Evolutionary conservation across 2,113 vertebrate genomes (phyloP).

Genomic region (Scolopax mira): DNA sequence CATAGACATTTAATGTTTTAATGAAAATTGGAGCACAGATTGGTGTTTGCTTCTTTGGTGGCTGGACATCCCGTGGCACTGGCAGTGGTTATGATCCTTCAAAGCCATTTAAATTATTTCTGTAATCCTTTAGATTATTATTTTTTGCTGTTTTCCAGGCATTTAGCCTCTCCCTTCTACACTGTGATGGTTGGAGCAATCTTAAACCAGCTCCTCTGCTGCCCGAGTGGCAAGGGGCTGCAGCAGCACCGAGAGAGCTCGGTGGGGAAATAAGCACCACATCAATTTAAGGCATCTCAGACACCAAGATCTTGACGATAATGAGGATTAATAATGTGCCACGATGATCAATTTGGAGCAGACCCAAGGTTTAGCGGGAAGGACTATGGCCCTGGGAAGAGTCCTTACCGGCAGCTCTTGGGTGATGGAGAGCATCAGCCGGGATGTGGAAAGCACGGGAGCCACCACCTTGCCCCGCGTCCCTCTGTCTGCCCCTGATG

Average conservation of each 20-base stretch:
- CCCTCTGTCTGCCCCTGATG: not conserved
- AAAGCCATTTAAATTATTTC: not conserved
- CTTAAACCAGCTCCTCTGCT: not conserved
- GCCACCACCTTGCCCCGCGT: not conserved
- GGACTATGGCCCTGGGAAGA: not conserved
- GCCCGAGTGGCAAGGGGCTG: not conserved
- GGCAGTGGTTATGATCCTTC: not conserved
- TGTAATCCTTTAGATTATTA: not conserved
- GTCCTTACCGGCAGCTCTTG: not conserved
- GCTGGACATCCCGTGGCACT: not conserved
- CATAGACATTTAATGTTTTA: not conserved
- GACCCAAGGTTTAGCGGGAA: not conserved
- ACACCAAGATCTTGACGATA: not conserved
- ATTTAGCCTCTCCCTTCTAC: not conserved
- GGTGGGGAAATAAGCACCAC: not conserved
- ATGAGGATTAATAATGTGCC: not conserved
- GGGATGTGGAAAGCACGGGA: accelerated
- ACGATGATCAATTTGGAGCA: not conserved
- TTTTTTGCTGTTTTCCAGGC: not conserved
- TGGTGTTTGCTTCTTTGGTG: not conserved
- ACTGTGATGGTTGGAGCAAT: not conserved
- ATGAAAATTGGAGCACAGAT: not conserved
- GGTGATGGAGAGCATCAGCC: not conserved
- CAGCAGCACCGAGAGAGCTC: not conserved
- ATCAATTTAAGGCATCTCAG: not conserved